Evolutionary conservation across 2,888 invertebrate genomes (phyloP), one percentile per base, ranked within the genome.

Genomic region (Drosophila affinis): DNA sequence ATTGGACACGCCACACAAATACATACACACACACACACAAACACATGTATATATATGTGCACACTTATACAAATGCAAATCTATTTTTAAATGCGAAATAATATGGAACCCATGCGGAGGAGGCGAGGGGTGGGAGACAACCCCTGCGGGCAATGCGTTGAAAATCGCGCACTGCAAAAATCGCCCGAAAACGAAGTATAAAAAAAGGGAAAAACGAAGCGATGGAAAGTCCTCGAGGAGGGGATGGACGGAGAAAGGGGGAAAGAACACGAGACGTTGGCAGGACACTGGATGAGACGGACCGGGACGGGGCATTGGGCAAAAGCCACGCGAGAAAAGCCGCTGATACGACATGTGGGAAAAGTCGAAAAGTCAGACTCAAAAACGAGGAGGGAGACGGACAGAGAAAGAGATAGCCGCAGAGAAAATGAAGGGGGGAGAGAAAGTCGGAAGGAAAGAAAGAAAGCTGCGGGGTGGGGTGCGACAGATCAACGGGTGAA

Each of bases 71-170:
- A 76, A 86, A 90, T 89, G 89, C 89, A 91, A 91, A 91, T 91
- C 91, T 91, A 90, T 90, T 90, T 91, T 91, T 91, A 91, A 91
- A 91, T 91, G 90, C 91, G 83, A 91, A 91, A 91, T 91, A 91
- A 91, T 91, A 90, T 79, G 87, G 57, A 75, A 79, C 68, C 51
- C 72, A 72, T 29, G 46, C 5, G 67, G 64, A 57, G 18, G 64
- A 59, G 62, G 63, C 60, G 54, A 29, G 45, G 63, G 45, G 44
- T 17, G 46, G 52, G 49, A 71, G 68, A 62, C 74, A 76, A 68
- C 65, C 82, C 87, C 72, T 74, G 77, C 76, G 78, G 81, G 54
- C 78, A 62, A 64, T 72, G 83, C 81, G 87, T 84, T 86, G 72
- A 76, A 83, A 83, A 86, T 86, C 77, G 83, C 76, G 78, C 58